A percentile compares a stretch with the other conserved stretches of the same genome.
Conservation (phyloP, 2,888 invertebrate species). For the Gymnoscelis rufifasciata region DNA sequence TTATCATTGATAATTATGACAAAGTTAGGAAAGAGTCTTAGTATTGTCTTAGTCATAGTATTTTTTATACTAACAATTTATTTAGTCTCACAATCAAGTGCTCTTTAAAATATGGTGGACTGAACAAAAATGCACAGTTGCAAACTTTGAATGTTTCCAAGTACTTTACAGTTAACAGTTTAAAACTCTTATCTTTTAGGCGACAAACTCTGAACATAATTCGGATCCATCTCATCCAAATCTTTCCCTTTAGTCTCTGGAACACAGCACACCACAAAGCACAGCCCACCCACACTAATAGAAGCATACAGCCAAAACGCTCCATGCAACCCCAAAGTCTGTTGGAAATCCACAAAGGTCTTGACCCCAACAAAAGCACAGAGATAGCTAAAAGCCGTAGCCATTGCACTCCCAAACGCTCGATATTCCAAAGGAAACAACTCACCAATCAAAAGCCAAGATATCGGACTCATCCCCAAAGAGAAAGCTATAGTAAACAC, state of each 20-base stretch:
- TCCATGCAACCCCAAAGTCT: constrained; percentile 86
- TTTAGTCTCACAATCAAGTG: too few species aligned
- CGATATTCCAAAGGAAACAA: constrained; percentile 90
- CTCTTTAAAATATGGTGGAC: too few species aligned
- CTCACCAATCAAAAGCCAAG: constrained; percentile 90
- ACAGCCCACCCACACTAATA: constrained; percentile 87
- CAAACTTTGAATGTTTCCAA: constrained; percentile 9
- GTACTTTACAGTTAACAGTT: constrained; percentile 14
- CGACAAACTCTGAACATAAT: constrained; percentile 76
- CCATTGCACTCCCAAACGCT: constrained; percentile 92
- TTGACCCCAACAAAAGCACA: constrained; percentile 93
- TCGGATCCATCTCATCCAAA: constrained; percentile 91
- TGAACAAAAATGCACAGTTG: too few species aligned
- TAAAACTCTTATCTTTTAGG: constrained; percentile 58
- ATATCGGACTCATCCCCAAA: constrained; percentile 92
- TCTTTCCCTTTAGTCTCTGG: constrained; percentile 95
- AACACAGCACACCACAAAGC: constrained; percentile 91
- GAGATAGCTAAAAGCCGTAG: constrained; percentile 91
- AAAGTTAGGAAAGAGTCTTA: too few species aligned
- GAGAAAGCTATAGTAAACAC: constrained; percentile 92
- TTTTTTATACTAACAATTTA: too few species aligned
- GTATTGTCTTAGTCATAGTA: too few species aligned
- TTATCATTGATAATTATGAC: too few species aligned
- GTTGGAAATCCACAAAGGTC: constrained; percentile 90
- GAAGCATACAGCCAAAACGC: constrained; percentile 94